Conservation (phyloP, 2,113 vertebrate species). For the Prunella himalayana region DNA sequence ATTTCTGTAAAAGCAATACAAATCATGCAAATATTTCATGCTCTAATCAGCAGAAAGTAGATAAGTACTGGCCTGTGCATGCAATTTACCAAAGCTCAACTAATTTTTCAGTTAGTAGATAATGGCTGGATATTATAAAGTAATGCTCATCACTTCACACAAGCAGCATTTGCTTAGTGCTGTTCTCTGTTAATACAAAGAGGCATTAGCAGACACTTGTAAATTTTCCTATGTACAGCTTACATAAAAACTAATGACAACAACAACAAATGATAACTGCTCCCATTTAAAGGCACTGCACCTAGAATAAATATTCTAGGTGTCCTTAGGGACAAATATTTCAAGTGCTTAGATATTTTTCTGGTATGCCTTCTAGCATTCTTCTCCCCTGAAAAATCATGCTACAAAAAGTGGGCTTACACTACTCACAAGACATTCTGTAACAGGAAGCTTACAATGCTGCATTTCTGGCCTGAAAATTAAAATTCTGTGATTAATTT, state of each 20-base stretch:
- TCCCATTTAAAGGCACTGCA: conserved; percentile 42
- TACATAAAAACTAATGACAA: conserved; percentile 60
- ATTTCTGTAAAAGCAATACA: conserved; percentile 51
- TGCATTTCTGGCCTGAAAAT: neutral
- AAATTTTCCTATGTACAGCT: conserved; percentile 55
- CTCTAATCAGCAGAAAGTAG: conserved; percentile 54
- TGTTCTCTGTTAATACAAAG: conserved; percentile 53
- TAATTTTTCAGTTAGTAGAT: conserved; percentile 64
- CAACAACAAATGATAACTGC: conserved; percentile 17
- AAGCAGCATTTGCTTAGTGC: conserved; percentile 47
- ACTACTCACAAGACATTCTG: neutral
- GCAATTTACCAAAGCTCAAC: conserved; percentile 58
- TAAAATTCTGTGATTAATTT: neutral
- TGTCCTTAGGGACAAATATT: conserved; percentile 27
- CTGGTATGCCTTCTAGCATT: neutral
- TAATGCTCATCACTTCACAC: conserved; percentile 54
- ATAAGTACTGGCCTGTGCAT: conserved; percentile 40
- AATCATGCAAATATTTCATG: conserved; percentile 54
- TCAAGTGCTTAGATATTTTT: neutral
- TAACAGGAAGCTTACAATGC: neutral
- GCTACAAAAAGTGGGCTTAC: neutral
- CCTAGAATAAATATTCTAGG: conserved; percentile 63
- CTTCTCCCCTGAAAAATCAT: neutral
- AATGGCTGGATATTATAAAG: conserved; percentile 59
- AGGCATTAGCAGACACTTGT: conserved; percentile 65